Percentiles rank a stretch among this genome's conserved stretches.
phyloP scores from a whole-genome alignment of 1,140 invertebrate genomes.

The Drosophila takahashii region DNA sequence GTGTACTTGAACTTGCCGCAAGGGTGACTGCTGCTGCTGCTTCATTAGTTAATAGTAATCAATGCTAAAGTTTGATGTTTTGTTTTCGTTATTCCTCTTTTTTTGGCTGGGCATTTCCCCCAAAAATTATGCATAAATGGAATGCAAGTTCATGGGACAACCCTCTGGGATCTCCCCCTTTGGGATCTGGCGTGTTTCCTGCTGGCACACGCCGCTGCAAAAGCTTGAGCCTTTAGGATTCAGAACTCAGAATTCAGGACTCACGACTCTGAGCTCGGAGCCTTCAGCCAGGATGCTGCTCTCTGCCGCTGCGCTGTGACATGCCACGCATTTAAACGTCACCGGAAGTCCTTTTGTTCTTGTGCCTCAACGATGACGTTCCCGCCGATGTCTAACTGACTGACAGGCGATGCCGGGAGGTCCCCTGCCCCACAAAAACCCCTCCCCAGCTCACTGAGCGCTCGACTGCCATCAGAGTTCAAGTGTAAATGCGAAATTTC shows the following conservation, averaged over 20 bases:
- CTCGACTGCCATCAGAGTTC: conserved; percentile 35
- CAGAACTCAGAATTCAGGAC: conserved; percentile 11
- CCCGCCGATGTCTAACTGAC: conserved; percentile 41
- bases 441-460: conserved; percentile 12
- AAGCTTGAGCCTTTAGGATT: conserved; percentile 15
- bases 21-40: conserved; percentile 26
- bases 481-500: conserved; percentile 60
- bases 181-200: conserved; percentile 48
- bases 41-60: conserved; percentile 54
- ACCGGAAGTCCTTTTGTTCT: conserved; percentile 81
- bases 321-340: conserved; percentile 82
- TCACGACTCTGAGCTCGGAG: conserved; percentile 1
- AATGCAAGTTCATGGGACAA: conserved; percentile 25
- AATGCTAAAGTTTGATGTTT: conserved; percentile 37
- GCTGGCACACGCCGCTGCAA: conserved; percentile 40
- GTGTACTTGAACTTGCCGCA: conserved; percentile 38
- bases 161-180: conserved; percentile 24
- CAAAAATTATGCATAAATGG: conserved; percentile 51
- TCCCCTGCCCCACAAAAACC: background rate
- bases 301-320: conserved; percentile 74
- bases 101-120: conserved; percentile 15
- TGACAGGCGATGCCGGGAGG: conserved; percentile 33
- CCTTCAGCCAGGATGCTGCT: conserved; percentile 71
- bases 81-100: conserved; percentile 3
- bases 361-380: conserved; percentile 62